These are phyloP conservation scores for Hydraecia micacea DNA, from an alignment of 2,888 invertebrate species.

Conservation along the genomic window DNA sequence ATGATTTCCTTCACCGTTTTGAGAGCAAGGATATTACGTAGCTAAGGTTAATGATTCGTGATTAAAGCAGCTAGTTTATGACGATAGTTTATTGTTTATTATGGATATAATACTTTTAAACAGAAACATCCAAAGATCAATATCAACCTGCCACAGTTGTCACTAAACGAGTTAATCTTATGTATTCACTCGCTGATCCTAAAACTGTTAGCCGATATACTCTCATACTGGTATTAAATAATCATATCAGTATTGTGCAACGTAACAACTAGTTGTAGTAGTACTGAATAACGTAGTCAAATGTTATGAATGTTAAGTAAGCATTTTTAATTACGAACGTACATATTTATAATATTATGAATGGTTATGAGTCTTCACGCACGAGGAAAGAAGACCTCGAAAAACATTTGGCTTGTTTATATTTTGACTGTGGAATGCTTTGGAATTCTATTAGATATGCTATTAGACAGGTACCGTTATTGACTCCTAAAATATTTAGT, in stretches of 20 bases:
- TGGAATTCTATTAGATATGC: too few relatives aligned
- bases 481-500: not conserved
- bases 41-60: not conserved
- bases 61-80: not conserved
- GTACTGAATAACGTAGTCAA: conserved; percentile 17
- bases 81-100: not conserved
- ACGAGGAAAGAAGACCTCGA: conserved; percentile 43
- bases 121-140: not conserved
- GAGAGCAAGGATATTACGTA: too few relatives aligned
- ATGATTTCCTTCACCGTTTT: too few relatives aligned
- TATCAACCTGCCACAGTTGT: not conserved
- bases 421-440: conserved; percentile 4
- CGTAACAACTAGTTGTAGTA: conserved; percentile 19
- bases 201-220: conserved; percentile 2
- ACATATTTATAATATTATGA: conserved; percentile 18
- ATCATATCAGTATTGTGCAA: conserved; percentile 33
- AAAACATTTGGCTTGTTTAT: conserved; percentile 14
- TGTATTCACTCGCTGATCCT: not conserved
- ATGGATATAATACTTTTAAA: not conserved
- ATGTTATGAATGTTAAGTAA: conserved; percentile 51
- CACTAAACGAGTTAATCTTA: not conserved
- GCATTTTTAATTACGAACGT: conserved; percentile 40
- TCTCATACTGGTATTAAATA: not conserved
- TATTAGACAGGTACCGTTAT: not conserved
- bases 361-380: conserved; percentile 53